Evolutionary conservation across 2,113 vertebrate species (phyloP), one percentile per base, ranked within the genome.

Genomic region (Carettochelys insculpta): DNA sequence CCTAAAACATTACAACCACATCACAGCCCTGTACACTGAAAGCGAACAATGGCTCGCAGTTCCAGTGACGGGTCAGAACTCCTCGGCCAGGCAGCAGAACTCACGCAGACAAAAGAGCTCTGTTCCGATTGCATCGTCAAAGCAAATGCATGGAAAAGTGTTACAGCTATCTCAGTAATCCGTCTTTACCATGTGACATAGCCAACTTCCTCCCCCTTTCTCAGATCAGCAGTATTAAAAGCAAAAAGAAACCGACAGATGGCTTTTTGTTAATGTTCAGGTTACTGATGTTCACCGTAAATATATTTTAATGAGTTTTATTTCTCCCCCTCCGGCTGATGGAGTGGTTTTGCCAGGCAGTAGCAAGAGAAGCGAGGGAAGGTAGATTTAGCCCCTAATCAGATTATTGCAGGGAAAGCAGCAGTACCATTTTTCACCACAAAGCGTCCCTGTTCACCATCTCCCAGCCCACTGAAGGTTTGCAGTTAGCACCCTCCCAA

Each of bases 181-280:
- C 45, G 75, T 85, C 77, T 88, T 96, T 95, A 97, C 97, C 94
- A 94, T 6, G 12, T 96, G 92, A 90, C 94, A 90, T 96, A 93
- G 94, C 92, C 92, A 51, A 92, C 90, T 90, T 95, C 92, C 94
- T 95, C 82, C 47, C 97, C 22, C 91, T 97, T 96, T 90, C 58
- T 82, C 87, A 97, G 95, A 97, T 89, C 96, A 96, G 98, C 98
- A 98, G 97, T 98, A 98, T 99, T 99, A 98, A 98, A 97, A 95
- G 91, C 97, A 96, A 97, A 97, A 96, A 88, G 50, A 96, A 96
- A n/a, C n/a, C n/a, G n/a, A n/a, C n/a, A n/a, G n/a, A n/a, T n/a
- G n/a, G n/a, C 97, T 98, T 97, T 97, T 92, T 95, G 93, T 96
- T 98, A 96, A 97, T 98, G 95, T 94, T 97, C 96, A 97, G 82